phyloP scores from a whole-genome alignment of 2,888 invertebrate species.

The Creontiades dilutus region DNA sequence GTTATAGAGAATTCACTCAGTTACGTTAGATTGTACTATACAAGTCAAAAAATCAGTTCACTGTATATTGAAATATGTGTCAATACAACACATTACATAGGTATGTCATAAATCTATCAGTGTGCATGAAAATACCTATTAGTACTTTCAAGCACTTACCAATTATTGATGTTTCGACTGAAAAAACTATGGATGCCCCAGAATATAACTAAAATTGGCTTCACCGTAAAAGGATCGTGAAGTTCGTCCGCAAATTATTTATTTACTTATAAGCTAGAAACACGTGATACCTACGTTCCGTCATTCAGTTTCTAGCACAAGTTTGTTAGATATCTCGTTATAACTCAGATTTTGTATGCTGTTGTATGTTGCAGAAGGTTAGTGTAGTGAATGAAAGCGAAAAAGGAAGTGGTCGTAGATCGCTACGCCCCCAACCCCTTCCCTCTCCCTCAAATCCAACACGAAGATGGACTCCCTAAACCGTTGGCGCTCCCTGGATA shows the following conservation, averaged over 20 bases:
- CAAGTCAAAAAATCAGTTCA: too few relatives aligned
- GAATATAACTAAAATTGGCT: too few relatives aligned
- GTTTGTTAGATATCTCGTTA: not conserved
- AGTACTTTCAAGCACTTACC: too few relatives aligned
- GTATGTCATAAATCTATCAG: too few relatives aligned
- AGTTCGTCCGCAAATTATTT: not conserved
- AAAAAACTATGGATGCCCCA: too few relatives aligned
- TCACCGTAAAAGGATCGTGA: not conserved
- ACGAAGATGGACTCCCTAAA: conserved; percentile 72
- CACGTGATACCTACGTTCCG: not conserved
- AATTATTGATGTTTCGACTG: too few relatives aligned
- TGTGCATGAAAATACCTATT: too few relatives aligned
- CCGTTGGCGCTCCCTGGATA: conserved; percentile 73
- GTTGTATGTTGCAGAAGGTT: conserved; percentile 31
- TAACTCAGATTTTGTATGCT: not conserved
- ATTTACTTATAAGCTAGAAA: not conserved
- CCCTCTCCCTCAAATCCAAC: conserved; percentile 75
- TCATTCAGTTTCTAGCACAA: not conserved
- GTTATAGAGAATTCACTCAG: too few relatives aligned
- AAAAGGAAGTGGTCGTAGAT: conserved; percentile 50
- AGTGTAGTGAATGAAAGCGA: conserved; percentile 60
- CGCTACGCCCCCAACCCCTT: conserved; percentile 73
- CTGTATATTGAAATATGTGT: too few relatives aligned
- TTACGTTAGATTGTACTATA: too few relatives aligned
- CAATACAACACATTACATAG: too few relatives aligned